Percentiles rank a stretch among this genome's conserved stretches.
Conservation (phyloP, 2,888 invertebrate genomes). For the Lapara coniferarum region DNA sequence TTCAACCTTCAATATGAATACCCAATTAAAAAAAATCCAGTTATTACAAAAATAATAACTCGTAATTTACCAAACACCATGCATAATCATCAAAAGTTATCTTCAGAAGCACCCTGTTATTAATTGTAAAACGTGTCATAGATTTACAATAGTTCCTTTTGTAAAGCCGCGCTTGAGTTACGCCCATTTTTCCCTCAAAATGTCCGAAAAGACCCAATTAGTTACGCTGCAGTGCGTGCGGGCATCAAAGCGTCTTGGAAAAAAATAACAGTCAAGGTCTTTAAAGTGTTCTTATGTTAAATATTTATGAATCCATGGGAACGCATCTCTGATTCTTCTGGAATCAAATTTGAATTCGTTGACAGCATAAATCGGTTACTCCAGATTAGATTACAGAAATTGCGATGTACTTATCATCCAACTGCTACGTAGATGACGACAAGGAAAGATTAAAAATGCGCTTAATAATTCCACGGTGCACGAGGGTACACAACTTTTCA, state of each 20-base stretch:
- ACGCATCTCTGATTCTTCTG: background rate
- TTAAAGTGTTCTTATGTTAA: background rate
- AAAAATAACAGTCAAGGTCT: background rate
- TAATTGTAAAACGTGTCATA: slow-evolving; percentile 19
- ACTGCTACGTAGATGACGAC: no score
- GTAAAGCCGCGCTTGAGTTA: slow-evolving; percentile 8
- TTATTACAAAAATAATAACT: background rate
- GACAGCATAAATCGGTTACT: no score
- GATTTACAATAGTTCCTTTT: slow-evolving; percentile 10
- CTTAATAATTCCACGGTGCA: no score
- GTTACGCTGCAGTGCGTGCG: slow-evolving; percentile 62
- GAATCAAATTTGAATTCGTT: no score
- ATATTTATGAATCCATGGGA: background rate
- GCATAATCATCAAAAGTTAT: slow-evolving; percentile 6
- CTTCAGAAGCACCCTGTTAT: slow-evolving; percentile 6
- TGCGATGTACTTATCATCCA: no score
- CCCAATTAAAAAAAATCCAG: background rate
- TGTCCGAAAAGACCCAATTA: slow-evolving; percentile 73
- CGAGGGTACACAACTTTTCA: no score
- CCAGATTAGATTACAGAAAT: no score
- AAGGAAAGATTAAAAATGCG: no score
- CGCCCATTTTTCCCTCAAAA: slow-evolving; percentile 58
- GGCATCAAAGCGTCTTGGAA: slow-evolving; percentile 49
- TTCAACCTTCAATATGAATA: no score
- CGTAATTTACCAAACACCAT: slow-evolving; percentile 16